These are phyloP conservation scores for Drosophila pandora DNA, from an alignment of 1,140 invertebrate species.

Conservation along the genomic window DNA sequence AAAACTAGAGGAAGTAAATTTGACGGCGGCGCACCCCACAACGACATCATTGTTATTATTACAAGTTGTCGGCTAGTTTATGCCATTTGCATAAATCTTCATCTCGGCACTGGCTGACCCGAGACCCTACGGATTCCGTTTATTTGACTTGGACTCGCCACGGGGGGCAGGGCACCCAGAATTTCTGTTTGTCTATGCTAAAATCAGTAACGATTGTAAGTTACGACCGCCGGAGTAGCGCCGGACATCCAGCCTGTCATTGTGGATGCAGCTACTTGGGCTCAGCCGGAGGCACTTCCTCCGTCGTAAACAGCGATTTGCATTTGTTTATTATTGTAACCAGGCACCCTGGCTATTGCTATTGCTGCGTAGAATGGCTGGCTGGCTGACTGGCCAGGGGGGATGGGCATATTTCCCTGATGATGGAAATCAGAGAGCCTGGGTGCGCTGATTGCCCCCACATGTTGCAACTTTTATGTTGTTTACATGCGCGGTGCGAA, in stretches of 20 bases:
- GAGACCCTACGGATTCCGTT: conserved; percentile 29
- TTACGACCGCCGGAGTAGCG: conserved; percentile 51
- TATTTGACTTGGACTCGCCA: conserved; percentile 29
- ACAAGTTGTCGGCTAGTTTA: conserved; percentile 46
- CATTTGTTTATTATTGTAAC: conserved; percentile 62
- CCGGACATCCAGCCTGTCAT: conserved; percentile 21
- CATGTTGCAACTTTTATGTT: conserved; percentile 78
- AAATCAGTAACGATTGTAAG: conserved; percentile 61
- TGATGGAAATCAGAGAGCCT: conserved; percentile 7
- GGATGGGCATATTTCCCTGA: background rate
- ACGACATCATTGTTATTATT: conserved; percentile 39
- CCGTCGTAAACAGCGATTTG: conserved; percentile 67
- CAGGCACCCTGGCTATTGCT: conserved; percentile 13
- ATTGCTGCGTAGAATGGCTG: conserved; percentile 37
- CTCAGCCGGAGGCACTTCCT: conserved; percentile 46
- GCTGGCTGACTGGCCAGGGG: conserved; percentile 21
- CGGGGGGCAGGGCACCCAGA: background rate
- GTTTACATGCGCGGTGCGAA: conserved; percentile 61
- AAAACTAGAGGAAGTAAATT: conserved; percentile 32
- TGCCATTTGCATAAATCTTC: conserved; percentile 75
- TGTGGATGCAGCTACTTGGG: conserved; percentile 66
- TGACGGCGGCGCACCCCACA: conserved; percentile 22
- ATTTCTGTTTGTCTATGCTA: conserved; percentile 36
- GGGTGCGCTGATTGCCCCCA: conserved; percentile 40
- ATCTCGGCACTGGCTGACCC: conserved; percentile 33